A percentile compares a stretch with the other conserved stretches of the same genome.
phyloP scores from a whole-genome alignment of 2,888 invertebrate species.

The Drosophila sordidapex region DNA sequence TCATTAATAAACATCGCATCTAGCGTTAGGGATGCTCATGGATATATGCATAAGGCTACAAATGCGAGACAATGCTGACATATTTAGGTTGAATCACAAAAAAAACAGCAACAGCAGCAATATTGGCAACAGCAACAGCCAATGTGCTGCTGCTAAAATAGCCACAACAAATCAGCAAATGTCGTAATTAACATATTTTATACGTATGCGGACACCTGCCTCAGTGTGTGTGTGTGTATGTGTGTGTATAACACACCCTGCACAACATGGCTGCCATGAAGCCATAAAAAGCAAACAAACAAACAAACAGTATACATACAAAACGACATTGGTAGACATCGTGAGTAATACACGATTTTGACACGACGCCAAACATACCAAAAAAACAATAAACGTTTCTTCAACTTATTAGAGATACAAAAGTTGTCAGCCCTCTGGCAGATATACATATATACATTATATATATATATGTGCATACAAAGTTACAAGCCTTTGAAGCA shows the following conservation, averaged over 20 bases:
- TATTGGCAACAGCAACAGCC: constrained; percentile 6
- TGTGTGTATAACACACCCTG: constrained; percentile 51
- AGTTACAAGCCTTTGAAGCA: not conserved
- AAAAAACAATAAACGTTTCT: constrained; percentile 34
- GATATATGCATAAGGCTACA: constrained; percentile 1
- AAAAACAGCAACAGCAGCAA: constrained; percentile 19
- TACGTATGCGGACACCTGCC: constrained; percentile 35
- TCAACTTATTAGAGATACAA: constrained; percentile 36
- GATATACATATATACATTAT: not conserved
- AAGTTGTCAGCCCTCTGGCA: not conserved
- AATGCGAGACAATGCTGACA: constrained; percentile 60
- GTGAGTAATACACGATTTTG: constrained; percentile 51
- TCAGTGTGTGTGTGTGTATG: constrained; percentile 22
- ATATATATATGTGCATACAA: not conserved
- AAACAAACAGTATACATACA: constrained; percentile 14
- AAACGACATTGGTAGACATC: constrained; percentile 39
- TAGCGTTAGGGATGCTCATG: constrained; percentile 22
- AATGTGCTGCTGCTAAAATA: constrained; percentile 50
- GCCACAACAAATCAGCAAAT: constrained; percentile 74
- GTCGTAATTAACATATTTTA: constrained; percentile 75
- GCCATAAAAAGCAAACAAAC: constrained; percentile 45
- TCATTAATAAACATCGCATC: constrained; percentile 31
- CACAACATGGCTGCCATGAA: constrained; percentile 58
- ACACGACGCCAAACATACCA: constrained; percentile 20
- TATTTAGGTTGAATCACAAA: constrained; percentile 67